phyloP scores from a whole-genome alignment of 2,888 invertebrate genomes.

The Scelioninae gen. 1 region DNA sequence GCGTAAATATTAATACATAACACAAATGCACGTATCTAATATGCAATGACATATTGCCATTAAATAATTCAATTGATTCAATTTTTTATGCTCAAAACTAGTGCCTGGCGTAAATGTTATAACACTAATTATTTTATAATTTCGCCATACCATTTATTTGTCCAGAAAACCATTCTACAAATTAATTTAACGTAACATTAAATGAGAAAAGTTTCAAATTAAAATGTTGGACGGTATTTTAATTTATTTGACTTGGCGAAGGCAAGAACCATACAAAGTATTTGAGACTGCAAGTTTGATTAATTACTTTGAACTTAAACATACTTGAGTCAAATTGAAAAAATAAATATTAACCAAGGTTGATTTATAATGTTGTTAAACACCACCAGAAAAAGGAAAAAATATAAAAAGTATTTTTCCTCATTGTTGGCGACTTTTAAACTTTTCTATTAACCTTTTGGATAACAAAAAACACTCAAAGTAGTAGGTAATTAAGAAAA shows the following conservation, averaged over 20 bases:
- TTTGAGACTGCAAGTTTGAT: constrained; percentile 17
- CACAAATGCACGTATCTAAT: no score
- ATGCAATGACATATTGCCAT: no score
- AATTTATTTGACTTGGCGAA: neutral
- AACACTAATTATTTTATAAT: no score
- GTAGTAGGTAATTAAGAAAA: constrained; percentile 9
- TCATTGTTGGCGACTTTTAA: no score
- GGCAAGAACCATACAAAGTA: constrained; percentile 2
- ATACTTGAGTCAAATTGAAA: constrained; percentile 16
- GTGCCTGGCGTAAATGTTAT: no score
- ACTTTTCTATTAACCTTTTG: constrained; percentile 26
- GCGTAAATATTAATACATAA: no score
- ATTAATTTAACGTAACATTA: neutral
- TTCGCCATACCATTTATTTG: no score
- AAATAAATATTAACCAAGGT: constrained; percentile 5
- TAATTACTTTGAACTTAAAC: constrained; percentile 23
- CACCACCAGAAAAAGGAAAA: neutral
- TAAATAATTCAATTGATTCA: no score
- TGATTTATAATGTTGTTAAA: neutral
- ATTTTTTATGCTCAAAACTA: no score
- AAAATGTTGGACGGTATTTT: neutral
- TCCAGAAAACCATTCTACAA: neutral
- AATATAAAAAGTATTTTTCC: neutral
- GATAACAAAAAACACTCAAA: neutral
- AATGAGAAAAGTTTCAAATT: neutral